Conservation (phyloP, 2,888 invertebrate genomes). For the Campopleginae sp. region DNA sequence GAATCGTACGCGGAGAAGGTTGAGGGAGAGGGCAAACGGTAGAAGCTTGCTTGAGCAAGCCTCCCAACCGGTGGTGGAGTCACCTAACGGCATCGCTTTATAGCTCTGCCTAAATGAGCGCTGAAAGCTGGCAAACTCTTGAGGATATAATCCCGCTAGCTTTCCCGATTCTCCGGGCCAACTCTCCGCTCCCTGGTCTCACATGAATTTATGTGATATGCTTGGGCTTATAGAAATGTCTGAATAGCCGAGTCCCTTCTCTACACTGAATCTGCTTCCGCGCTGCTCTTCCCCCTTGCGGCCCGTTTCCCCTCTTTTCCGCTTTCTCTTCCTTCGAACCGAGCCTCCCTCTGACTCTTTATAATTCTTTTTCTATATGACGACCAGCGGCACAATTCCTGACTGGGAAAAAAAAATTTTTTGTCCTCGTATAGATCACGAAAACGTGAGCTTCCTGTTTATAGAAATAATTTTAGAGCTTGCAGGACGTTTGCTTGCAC, state of each 20-base stretch:
- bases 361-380: constrained; percentile 13
- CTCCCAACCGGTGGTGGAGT: constrained; percentile 37
- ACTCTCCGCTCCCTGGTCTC: constrained; percentile 65
- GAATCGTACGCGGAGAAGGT: constrained; percentile 59
- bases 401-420: background rate
- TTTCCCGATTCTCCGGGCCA: constrained; percentile 73
- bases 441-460: background rate
- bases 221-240: constrained; percentile 64
- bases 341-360: constrained; percentile 6
- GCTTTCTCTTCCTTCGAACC: constrained; percentile 34
- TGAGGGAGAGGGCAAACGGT: constrained; percentile 56
- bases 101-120: constrained; percentile 79
- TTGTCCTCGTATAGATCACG: background rate
- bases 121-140: constrained; percentile 81
- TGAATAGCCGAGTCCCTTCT: constrained; percentile 59
- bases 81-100: constrained; percentile 70
- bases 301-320: background rate
- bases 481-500: background rate
- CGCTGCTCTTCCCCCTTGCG: constrained; percentile 40
- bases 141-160: constrained; percentile 80
- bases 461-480: background rate
- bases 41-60: constrained; percentile 20
- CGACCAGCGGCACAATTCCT: constrained; percentile 8
- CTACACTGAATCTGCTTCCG: constrained; percentile 53
- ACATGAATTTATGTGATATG: constrained; percentile 76